Percentiles rank a stretch among this genome's conserved stretches.
These are phyloP conservation scores for Bombus consobrinus DNA, from an alignment of 1,140 invertebrate genomes.

Conservation along the genomic window DNA sequence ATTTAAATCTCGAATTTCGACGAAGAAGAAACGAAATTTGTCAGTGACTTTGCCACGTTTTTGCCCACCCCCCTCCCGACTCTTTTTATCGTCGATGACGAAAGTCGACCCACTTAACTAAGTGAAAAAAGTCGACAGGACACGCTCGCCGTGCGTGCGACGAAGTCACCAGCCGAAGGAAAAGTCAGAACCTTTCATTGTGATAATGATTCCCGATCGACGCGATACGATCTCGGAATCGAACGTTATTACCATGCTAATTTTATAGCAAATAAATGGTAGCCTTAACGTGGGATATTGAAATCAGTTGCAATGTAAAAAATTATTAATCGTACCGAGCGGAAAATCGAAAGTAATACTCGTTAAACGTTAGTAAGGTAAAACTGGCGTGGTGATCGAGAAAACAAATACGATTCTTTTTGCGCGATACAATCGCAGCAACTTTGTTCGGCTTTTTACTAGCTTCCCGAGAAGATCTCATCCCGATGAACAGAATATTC, in stretches of 20 bases:
- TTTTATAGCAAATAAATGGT: constrained; percentile 15
- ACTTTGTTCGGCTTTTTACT: not conserved
- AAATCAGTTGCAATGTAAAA: not conserved
- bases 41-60: not conserved
- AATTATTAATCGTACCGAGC: not conserved
- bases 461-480: constrained; percentile 16
- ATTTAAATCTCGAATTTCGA: not conserved
- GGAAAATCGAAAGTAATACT: not conserved
- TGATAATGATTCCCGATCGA: not conserved
- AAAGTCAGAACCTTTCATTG: constrained; percentile 17
- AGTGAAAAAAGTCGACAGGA: not conserved
- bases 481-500: constrained; percentile 6
- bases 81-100: constrained; percentile 19
- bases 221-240: not conserved
- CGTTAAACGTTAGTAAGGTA: not conserved
- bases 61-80: not conserved
- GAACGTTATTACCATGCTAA: constrained; percentile 27
- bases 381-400: not conserved
- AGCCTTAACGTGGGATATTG: not conserved
- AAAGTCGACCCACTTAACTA: constrained; percentile 30
- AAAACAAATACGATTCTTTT: not conserved
- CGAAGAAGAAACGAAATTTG: not conserved
- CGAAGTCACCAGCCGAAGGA: not conserved
- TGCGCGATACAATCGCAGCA: not conserved
- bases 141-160: not conserved